phyloP scores from a whole-genome alignment of 2,888 invertebrate species.

The Seira musarum region DNA sequence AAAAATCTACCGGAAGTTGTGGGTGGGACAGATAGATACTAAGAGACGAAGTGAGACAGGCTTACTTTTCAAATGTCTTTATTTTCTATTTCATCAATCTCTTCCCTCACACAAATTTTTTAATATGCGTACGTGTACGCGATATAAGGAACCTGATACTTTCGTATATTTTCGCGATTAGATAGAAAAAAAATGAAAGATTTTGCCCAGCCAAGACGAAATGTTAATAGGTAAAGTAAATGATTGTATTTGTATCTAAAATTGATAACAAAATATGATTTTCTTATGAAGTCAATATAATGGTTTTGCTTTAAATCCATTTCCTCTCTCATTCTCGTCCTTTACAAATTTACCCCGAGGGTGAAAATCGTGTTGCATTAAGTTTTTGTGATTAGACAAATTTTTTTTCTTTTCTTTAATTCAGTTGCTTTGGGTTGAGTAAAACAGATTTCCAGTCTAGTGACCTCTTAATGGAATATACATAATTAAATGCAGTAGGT shows the following conservation, averaged over 20 bases:
- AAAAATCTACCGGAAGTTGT: slow-evolving; percentile 33
- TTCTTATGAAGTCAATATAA: no score
- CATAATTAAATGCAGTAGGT: no score
- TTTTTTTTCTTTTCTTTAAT: no score
- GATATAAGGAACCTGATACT: no score
- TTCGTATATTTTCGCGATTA: no score
- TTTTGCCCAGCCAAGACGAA: no score
- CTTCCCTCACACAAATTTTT: background rate
- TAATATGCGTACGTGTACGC: slow-evolving; percentile 2
- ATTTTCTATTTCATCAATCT: slow-evolving; percentile 15
- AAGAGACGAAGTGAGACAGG: no score
- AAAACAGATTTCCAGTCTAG: slow-evolving; percentile 43
- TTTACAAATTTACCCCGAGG: slow-evolving; percentile 18
- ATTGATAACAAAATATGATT: no score
- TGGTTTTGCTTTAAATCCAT: no score
- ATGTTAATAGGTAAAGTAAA: no score
- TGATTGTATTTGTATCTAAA: no score
- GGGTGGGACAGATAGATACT: slow-evolving; percentile 52
- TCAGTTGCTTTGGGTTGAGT: slow-evolving; percentile 30
- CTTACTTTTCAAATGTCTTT: slow-evolving; percentile 20
- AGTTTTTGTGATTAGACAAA: slow-evolving; percentile 34
- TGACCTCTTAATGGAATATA: slow-evolving; percentile 35
- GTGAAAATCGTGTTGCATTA: slow-evolving; percentile 38
- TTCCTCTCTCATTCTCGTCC: background rate
- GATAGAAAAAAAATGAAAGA: no score